Evolutionary conservation across 2,113 vertebrate species (phyloP).

Genomic region (Sceloporus undulatus): DNA sequence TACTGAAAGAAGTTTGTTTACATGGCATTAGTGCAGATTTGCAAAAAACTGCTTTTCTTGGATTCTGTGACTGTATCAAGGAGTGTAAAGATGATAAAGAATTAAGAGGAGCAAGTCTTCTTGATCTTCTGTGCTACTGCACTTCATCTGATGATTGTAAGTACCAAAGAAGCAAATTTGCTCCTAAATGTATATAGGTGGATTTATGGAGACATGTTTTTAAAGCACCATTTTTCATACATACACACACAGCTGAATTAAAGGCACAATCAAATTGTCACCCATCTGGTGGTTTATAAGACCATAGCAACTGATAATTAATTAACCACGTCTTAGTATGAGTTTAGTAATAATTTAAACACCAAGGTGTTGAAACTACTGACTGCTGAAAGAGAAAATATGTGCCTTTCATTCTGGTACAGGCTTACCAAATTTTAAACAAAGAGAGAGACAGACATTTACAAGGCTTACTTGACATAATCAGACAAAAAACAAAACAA

Average conservation of each 20-base stretch:
- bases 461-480: not conserved
- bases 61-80: conserved; percentile 49
- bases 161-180: conserved; percentile 15
- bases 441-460: not conserved
- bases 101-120: conserved; percentile 50
- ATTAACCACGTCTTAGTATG: not conserved
- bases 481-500: not conserved
- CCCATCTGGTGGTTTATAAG: not conserved
- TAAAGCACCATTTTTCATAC: not conserved
- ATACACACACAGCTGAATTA: not conserved
- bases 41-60: conserved; percentile 60
- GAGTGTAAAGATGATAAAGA: conserved; percentile 19
- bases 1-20: conserved; percentile 65
- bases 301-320: not conserved
- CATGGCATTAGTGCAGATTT: conserved; percentile 55
- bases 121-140: conserved; percentile 61
- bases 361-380: not conserved
- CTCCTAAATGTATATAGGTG: not conserved
- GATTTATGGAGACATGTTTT: not conserved
- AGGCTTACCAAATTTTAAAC: not conserved
- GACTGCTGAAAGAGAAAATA: not conserved
- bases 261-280: not conserved
- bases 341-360: not conserved
- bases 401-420: not conserved
- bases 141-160: conserved; percentile 58